These are phyloP conservation scores for Macroramphosus scolopax DNA, from an alignment of 2,797 vertebrate genomes.

Conservation along the genomic window DNA sequence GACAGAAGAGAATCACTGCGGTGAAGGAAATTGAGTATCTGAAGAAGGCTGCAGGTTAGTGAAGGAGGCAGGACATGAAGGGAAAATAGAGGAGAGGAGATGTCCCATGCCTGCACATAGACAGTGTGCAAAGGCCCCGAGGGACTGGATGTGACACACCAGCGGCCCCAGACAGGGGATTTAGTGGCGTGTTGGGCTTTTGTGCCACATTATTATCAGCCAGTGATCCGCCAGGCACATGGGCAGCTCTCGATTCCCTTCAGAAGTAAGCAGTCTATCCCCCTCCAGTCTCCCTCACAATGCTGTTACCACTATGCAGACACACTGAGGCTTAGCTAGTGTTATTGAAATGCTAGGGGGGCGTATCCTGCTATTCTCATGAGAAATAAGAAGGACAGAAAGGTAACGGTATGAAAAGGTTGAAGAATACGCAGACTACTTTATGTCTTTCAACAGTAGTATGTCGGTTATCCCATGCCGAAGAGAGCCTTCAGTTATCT, in stretches of 20 bases:
- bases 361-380: conserved; percentile 42
- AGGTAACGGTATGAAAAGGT: conserved; percentile 22
- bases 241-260: conserved; percentile 56
- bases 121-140: conserved; percentile 48
- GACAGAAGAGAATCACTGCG: conserved; percentile 37
- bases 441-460: conserved; percentile 11
- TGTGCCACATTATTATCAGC: conserved; percentile 72
- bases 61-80: conserved; percentile 49
- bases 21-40: conserved; percentile 46
- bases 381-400: conserved; percentile 21
- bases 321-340: conserved; percentile 51
- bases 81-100: conserved; percentile 55
- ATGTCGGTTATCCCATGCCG: conserved; percentile 4
- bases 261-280: conserved; percentile 58
- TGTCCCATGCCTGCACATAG: conserved; percentile 46
- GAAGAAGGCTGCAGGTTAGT: conserved; percentile 60
- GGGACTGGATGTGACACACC: conserved; percentile 66
- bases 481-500: conserved; percentile 7
- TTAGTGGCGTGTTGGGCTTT: conserved; percentile 65
- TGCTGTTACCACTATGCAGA: conserved; percentile 53
- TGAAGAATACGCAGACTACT: conserved; percentile 15
- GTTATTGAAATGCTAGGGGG: conserved; percentile 58
- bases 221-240: conserved; percentile 66
- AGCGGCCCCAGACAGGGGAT: conserved; percentile 61
- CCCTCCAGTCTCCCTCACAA: conserved; percentile 52